Conservation (phyloP, 2,797 vertebrate species). For the Naso thynnoides region DNA sequence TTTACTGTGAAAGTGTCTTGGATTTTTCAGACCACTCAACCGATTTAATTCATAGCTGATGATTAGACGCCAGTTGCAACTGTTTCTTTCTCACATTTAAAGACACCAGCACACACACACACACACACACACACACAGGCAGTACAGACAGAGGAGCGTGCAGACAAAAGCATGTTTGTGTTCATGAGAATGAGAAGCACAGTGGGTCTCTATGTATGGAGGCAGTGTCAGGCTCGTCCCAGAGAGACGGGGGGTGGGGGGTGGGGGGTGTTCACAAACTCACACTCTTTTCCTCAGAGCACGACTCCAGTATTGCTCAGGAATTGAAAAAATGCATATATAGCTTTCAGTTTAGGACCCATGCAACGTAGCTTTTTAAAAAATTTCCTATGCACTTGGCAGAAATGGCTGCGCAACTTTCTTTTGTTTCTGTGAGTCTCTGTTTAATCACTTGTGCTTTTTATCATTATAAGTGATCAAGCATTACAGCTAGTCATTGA, state of each 20-base stretch:
- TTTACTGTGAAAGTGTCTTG: background rate
- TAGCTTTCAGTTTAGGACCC: background rate
- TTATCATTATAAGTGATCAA: background rate
- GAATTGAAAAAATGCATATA: slow-evolving; percentile 5
- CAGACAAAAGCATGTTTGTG: slow-evolving; percentile 84
- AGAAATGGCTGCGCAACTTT: background rate
- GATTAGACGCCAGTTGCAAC: slow-evolving; percentile 2
- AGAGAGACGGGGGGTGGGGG: slow-evolving; percentile 24
- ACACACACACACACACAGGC: slow-evolving; percentile 47
- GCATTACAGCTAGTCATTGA: background rate
- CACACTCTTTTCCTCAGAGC: slow-evolving; percentile 39
- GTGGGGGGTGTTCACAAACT: slow-evolving; percentile 49
- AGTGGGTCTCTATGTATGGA: slow-evolving; percentile 78
- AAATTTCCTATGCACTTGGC: background rate
- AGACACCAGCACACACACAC: slow-evolving; percentile 26
- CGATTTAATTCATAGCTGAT: no score
- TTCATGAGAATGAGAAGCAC: slow-evolving; percentile 80
- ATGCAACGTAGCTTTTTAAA: background rate
- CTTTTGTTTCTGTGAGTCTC: background rate
- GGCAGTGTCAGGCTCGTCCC: slow-evolving; percentile 76
- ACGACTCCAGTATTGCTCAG: slow-evolving; percentile 13
- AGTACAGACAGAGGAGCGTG: slow-evolving; percentile 54
- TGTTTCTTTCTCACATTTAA: slow-evolving; percentile 25
- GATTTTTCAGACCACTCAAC: no score
- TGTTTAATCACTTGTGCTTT: background rate